These are phyloP conservation scores for Ametastegia equiseti DNA, from an alignment of 2,888 invertebrate genomes.

Conservation along the genomic window DNA sequence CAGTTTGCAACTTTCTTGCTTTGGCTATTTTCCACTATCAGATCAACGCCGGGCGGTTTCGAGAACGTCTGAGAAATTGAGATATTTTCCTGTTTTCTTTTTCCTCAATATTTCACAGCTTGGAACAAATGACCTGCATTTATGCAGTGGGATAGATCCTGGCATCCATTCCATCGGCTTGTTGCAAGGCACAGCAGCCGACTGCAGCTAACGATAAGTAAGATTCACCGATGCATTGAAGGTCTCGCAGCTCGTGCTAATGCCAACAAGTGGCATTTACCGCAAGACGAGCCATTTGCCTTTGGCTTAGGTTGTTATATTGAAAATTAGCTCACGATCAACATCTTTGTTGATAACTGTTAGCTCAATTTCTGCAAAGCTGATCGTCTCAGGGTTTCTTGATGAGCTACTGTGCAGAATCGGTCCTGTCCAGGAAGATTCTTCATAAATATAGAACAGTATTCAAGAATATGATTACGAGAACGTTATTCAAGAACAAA, in stretches of 20 bases:
- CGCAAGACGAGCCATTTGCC: slow-evolving; percentile 49
- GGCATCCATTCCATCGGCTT: neutral
- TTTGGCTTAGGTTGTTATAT: neutral
- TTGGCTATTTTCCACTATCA: neutral
- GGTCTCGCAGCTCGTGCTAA: slow-evolving; percentile 69
- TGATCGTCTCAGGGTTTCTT: neutral
- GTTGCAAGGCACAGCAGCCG: slow-evolving; percentile 13
- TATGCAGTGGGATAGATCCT: neutral
- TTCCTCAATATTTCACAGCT: neutral
- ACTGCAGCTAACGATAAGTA: neutral
- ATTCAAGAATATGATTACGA: neutral
- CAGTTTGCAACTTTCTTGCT: neutral
- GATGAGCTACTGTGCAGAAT: too few species aligned
- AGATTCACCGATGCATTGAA: slow-evolving; percentile 64
- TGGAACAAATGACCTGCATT: neutral
- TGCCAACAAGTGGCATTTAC: slow-evolving; percentile 75
- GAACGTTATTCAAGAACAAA: neutral
- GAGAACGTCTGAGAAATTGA: neutral
- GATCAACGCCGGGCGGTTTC: neutral
- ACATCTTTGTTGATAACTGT: neutral
- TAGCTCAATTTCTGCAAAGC: neutral
- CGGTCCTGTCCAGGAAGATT: neutral
- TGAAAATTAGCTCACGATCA: slow-evolving; percentile 37
- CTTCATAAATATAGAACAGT: too few species aligned
- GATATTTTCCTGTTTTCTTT: neutral